Base-by-base conservation (phyloP, 2,113 vertebrate genomes). In the Nannobrachium achirus region DNA sequence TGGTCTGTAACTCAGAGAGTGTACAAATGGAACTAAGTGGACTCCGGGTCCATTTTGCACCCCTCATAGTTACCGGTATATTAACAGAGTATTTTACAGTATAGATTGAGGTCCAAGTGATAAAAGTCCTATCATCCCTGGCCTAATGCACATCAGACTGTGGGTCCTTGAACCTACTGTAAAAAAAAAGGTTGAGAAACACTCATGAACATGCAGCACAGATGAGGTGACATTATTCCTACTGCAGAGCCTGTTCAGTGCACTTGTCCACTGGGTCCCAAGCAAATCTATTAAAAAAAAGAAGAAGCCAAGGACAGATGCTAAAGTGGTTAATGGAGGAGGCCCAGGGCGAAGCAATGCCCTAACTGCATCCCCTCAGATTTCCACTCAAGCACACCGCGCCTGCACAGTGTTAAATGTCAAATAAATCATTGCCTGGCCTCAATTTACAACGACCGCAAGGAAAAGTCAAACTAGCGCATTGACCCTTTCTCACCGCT, bases 321-420 rank as follows among this genome's bases (percentile, higher is more conserved):
- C 39, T 65, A 68, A 77, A 67, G 49, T 61, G 71, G 59, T 72
- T 33, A 44, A 56, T 8, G 33, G 7, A 13, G 42, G 57, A 2
- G n/a, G 56, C 73, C 71, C 20, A 49, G 56, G 73, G 71, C 65
- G 10, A 38, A 56, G 49, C 63, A 16, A 66, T 73, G 69, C 57
- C 72, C 45, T 67, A 51, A 10, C 55, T 63, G 53, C 6, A 1
- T 56, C 64, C 66, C 66, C 56, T 70, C 67, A 72, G 13, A 48
- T 61, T 69, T 69, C 40, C 52, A 61, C 69, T 56, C 20, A 1
- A 14, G 58, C 64, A 59, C 60, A 56, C 41, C 7, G 3, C 48
- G 18, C 25, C 6, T 33, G 53, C 72, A 50, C 38, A 49, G 73
- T 73, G 72, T 50, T 68, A 46, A 78, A 77, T 71, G 73, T 80